Conservation (phyloP, 2,113 vertebrate genomes). For the Centropus unirufus region DNA sequence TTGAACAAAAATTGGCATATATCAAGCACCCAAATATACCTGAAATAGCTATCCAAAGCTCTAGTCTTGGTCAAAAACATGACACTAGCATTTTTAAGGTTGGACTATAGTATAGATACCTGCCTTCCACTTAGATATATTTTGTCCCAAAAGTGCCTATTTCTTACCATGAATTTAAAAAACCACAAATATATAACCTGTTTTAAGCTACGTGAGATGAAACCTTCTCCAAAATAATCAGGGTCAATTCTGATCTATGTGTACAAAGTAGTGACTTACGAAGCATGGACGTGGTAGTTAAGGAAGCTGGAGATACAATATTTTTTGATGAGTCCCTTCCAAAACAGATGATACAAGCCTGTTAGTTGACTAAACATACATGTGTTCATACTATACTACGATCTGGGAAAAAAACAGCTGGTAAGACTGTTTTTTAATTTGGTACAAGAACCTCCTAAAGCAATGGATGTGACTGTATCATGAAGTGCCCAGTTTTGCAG, state of each 20-base stretch:
- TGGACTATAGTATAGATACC: not conserved
- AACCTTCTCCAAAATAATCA: not conserved
- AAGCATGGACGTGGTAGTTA: not conserved
- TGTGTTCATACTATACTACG: not conserved
- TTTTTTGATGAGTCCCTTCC: not conserved
- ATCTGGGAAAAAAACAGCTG: not conserved
- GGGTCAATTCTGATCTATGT: not conserved
- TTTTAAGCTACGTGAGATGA: not conserved
- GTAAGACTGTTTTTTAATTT: not conserved
- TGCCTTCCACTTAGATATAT: not conserved
- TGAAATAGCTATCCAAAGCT: not conserved
- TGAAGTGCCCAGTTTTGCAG: not conserved
- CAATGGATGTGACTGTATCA: not conserved
- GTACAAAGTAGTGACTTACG: not conserved
- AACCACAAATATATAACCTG: fast-evolving
- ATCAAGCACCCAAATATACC: not conserved
- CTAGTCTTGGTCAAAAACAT: not conserved
- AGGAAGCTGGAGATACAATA: not conserved
- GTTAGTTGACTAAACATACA: not conserved
- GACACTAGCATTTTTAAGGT: not conserved
- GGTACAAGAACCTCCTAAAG: not conserved
- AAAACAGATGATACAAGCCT: not conserved
- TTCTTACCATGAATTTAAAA: not conserved
- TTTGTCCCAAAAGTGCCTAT: not conserved
- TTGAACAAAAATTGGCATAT: not conserved